phyloP scores from a whole-genome alignment of 2,797 vertebrate species.

The Characodon lateralis region DNA sequence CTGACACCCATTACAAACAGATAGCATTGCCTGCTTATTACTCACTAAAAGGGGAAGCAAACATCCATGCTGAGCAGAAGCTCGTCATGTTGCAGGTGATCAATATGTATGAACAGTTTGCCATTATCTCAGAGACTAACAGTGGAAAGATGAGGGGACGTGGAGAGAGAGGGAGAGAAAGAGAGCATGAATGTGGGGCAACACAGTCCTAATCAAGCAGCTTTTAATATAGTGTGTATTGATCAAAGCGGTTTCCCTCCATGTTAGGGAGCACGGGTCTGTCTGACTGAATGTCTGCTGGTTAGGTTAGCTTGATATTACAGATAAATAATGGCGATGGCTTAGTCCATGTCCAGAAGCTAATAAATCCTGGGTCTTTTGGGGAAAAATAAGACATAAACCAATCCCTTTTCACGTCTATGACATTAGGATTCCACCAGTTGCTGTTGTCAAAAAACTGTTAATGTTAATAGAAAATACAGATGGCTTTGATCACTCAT shows the following conservation, averaged over 20 bases:
- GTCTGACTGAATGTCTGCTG: constrained; percentile 6
- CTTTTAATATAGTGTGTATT: constrained; percentile 47
- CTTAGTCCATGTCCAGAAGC: background rate
- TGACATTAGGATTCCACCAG: background rate
- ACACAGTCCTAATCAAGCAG: constrained; percentile 26
- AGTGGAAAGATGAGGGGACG: background rate
- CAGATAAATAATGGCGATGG: background rate
- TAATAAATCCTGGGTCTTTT: background rate
- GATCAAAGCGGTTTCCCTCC: constrained; percentile 33
- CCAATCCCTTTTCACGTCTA: background rate
- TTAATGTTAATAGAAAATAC: background rate
- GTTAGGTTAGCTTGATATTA: background rate
- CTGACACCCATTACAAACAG: constrained; percentile 18
- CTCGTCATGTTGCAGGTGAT: constrained; percentile 44
- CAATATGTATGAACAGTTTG: constrained; percentile 49
- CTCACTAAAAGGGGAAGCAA: constrained; percentile 5
- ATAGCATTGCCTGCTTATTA: constrained; percentile 13
- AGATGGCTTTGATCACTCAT: background rate
- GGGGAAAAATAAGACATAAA: background rate
- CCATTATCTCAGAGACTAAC: constrained; percentile 8
- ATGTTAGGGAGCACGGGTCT: constrained; percentile 10
- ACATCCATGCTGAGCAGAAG: constrained; percentile 22
- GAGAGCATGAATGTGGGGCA: background rate
- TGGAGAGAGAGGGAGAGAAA: background rate
- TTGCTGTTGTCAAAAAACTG: background rate